Conservation (phyloP, 2,797 vertebrate genomes). For the Vultur gryphus region DNA sequence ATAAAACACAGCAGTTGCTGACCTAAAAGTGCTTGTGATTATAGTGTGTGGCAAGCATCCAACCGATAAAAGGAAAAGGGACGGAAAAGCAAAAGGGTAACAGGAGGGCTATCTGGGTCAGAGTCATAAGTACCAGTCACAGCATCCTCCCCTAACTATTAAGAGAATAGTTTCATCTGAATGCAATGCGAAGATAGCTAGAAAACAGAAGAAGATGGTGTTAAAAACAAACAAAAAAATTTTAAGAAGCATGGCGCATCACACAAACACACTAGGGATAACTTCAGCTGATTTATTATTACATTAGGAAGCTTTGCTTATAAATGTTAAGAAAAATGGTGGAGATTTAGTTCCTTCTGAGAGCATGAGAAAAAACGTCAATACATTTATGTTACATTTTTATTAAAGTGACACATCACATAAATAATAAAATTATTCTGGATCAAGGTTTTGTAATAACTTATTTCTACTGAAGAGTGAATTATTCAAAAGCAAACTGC, state of each 20-base stretch:
- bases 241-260: neutral
- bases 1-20: conserved; percentile 35
- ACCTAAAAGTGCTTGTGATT: conserved; percentile 38
- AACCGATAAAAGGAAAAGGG: conserved; percentile 20
- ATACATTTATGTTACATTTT: neutral
- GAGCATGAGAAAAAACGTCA: neutral
- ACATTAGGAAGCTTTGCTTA: neutral
- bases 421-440: conserved; percentile 19
- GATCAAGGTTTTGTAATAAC: conserved; percentile 6
- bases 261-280: neutral
- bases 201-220: neutral
- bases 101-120: neutral
- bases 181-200: neutral
- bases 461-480: neutral
- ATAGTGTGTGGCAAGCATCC: conserved; percentile 4
- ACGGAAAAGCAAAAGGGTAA: neutral
- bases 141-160: neutral
- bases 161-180: neutral
- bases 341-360: neutral
- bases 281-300: conserved; percentile 22
- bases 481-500: conserved; percentile 6
- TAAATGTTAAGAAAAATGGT: neutral
- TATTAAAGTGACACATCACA: neutral
- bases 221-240: neutral
- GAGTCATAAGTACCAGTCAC: neutral